Percentiles rank a stretch among this genome's conserved stretches.
Conservation (phyloP, 2,113 vertebrate genomes). For the Ornithorhynchus anatinus region DNA sequence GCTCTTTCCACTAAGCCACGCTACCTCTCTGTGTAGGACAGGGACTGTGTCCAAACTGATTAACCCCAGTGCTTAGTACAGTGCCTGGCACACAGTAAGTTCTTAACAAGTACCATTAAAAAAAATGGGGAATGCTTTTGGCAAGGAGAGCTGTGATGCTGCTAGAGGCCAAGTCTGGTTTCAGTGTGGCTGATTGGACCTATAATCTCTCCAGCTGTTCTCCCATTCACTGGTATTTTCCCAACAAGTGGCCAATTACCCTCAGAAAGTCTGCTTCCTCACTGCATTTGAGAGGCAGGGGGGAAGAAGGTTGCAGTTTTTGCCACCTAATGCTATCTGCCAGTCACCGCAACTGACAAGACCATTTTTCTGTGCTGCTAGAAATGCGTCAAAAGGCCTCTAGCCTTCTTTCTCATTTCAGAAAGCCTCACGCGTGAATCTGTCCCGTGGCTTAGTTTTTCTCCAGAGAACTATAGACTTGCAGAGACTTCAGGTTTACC, state of each 20-base stretch:
- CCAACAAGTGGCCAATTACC: neutral
- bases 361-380: slow-evolving; percentile 2
- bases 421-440: slow-evolving; percentile 1
- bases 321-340: slow-evolving; percentile 4
- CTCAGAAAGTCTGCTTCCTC: slow-evolving; percentile 1
- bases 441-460: slow-evolving; percentile 9
- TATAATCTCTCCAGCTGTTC: neutral
- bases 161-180: slow-evolving; percentile 7
- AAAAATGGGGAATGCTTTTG: too few species aligned
- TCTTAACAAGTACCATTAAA: too few species aligned
- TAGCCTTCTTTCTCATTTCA: slow-evolving; percentile 12
- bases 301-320: neutral
- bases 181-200: slow-evolving; percentile 30
- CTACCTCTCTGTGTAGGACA: too few species aligned
- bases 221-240: slow-evolving; percentile 26
- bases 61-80: too few species aligned
- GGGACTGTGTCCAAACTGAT: too few species aligned
- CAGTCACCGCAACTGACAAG: slow-evolving; percentile 7
- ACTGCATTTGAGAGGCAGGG: neutral
- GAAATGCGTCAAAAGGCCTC: neutral
- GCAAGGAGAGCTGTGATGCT: slow-evolving; percentile 32
- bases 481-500: slow-evolving; percentile 23
- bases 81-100: too few species aligned
- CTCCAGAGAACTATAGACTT: slow-evolving; percentile 5
- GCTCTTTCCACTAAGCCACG: too few species aligned